Evolutionary conservation across 2,888 invertebrate genomes (phyloP), one percentile per base, ranked within the genome.

Genomic region (Spilarctia lutea): DNA sequence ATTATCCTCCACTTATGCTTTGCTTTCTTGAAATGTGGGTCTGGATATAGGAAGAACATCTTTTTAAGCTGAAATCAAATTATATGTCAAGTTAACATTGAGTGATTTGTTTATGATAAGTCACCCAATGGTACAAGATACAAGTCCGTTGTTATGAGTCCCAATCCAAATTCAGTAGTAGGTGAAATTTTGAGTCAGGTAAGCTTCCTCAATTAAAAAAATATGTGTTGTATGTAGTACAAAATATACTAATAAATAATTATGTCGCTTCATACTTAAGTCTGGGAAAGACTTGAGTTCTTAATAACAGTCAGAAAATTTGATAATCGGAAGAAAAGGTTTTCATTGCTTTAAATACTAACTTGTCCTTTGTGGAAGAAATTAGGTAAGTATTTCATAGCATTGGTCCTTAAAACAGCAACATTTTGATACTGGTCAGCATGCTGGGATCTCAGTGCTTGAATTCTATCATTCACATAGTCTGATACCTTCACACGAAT

Each of bases 1-100:
- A 99, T 99, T 79, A 99, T 99, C 77, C 99, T 96, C 99, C 99
- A 99, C 93, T 99, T 99, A 91, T 99, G 99, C 94, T 99, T 99
- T 0, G 99, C 98, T 89, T 98, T 99, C 92, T 99, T 99, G 92
- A 99, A 99, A 95, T 99, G 99, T 48, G 99, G 99, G 96, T 99
- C 99, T 39, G 99, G 99, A 93, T 99, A 99, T 30, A 99, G 96
- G 93, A 99, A 99, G 93, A 99, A 99, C 98, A 99, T 98, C 95
- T 99, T 99, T 79, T 97, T 97, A 66, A 99, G 94, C 98, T 99
- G 95, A 82, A 96, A 97, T 48, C 60, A 73, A 66, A 65, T 68
- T 33, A 48, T 68, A 27, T 20, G 30, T 30, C 20, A 20, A 27
- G 13, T 27, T 42, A 27, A n/a, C 10, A 56, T 20, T n/a, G 8